Base-by-base conservation (phyloP, 2,113 vertebrate genomes). In the Albula goreensis region DNA sequence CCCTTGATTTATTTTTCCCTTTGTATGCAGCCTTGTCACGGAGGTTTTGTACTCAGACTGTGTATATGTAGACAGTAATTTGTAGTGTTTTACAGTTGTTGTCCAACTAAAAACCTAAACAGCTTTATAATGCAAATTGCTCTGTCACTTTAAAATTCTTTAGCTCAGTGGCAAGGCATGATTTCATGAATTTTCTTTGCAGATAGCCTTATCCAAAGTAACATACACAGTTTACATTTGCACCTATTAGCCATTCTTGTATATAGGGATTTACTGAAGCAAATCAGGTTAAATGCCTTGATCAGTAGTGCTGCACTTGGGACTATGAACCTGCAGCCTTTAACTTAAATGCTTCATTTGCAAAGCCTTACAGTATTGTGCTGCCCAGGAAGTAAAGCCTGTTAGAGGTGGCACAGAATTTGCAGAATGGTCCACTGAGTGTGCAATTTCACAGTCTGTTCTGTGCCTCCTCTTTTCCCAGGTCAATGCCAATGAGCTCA, bases 401-500 rank as follows among this genome's bases (percentile, higher is more conserved):
- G 5, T 66, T 3, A 25, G 70, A 74, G 70, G n/a, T 74, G 31
- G 10, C 31, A n/a, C 31, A 22, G 70, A 25, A n/a, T 22, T 10
- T 70, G n/a, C 19, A 22, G 31, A 5, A 3, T 4, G 63, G 63
- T n/a, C n/a, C 25, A 11, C 70, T 66, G 60, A 19, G 60, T 22
- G 17, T 4, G 0, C 15, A 22, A 5, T 74, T 22, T 2, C 22
- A 10, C 41, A 17, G 11, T 77, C 49, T n/a, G 31, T 22, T 85
- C 79, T 87, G 92, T 88, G 22, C 82, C 92, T 41, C 86, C 78
- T 31, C 77, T 19, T 7, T 22, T 66, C 60, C 22, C 88, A 99
- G 98, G 98, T 99, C 93, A 99, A 98, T 95, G 98, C 98, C 94
- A 99, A 99, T 85, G 98, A 99, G 94, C 97, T 99, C 90, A 99